Conservation (phyloP, 2,113 vertebrate genomes). For the Varanus komodoensis region DNA sequence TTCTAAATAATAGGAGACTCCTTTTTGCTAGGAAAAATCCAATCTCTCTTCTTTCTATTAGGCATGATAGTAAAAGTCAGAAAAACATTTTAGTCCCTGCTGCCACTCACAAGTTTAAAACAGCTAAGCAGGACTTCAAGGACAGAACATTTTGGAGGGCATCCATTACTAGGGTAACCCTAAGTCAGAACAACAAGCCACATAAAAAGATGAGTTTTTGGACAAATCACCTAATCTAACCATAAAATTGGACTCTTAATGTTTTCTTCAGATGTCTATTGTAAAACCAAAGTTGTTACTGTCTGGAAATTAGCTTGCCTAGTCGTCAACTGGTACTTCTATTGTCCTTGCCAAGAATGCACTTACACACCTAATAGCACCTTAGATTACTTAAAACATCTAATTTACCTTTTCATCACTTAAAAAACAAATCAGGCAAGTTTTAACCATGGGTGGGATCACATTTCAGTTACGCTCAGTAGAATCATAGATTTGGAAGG, state of each 20-base stretch:
- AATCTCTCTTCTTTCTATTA: neutral
- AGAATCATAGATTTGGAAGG: neutral
- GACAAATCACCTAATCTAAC: slow-evolving; percentile 4
- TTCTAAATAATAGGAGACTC: slow-evolving; percentile 2
- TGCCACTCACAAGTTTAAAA: too few relatives aligned
- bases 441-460: neutral
- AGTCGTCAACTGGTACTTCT: neutral
- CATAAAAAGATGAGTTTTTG: neutral
- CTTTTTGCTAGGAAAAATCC: slow-evolving; percentile 13
- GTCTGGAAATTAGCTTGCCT: neutral
- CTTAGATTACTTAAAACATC: slow-evolving; percentile 9
- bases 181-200: neutral
- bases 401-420: slow-evolving; percentile 20
- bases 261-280: neutral
- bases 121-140: too few relatives aligned
- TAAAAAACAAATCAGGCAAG: neutral
- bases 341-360: slow-evolving; percentile 31
- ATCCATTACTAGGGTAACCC: too few relatives aligned
- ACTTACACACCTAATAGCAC: slow-evolving; percentile 17
- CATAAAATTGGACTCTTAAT: slow-evolving; percentile 2
- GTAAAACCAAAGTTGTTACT: neutral
- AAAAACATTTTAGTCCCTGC: neutral
- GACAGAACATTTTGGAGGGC: too few relatives aligned
- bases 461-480: neutral
- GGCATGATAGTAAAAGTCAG: neutral